Evolutionary conservation across 1,140 invertebrate species (phyloP), one percentile per base, ranked within the genome.

Genomic region (Trichogramma pretiosum): DNA sequence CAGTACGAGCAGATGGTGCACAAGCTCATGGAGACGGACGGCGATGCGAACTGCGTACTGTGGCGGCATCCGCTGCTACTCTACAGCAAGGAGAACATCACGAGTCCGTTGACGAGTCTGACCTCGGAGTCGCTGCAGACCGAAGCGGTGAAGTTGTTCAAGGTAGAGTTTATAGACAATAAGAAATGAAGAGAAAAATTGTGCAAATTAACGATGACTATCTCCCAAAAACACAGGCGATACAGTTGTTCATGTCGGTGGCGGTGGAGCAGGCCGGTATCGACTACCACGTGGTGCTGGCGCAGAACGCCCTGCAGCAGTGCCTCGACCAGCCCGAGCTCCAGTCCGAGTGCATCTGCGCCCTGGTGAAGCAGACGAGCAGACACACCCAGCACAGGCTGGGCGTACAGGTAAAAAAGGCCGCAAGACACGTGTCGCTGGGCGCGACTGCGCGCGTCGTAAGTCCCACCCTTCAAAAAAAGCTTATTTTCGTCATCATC

Each of bases 1-100:
- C 90, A 94, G 62, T 96, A 92, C 64, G 93, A 97, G 63, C 91
- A 96, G 69, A 69, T 95, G 5, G 83, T 96, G 10, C 89, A 93
- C 61, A 92, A 91, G 71, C 74, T 96, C 10, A 95, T 96, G 91
- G 90, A 94, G 69, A 87, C 86, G 13, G 89, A 94, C 59, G 92
- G 90, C 5, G 91, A 94, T 76, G 81, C 88, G n/a, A 89, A 86
- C 68, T 93, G 88, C 67, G 88, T 91, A 16, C 73, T 95, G 34
- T 96, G 93, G 93, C 82, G 90, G 64, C 91, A 95, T 79, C 92
- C 91, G 10, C 76, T 89, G 26, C 62, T 96, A 52, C 70, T 96
- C n/a, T 88, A 95, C 62, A 85, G 84, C 14, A 93, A 93, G 70
- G 90, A 93, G 56, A 84, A 84, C 36, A 87, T 93, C 36, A 80